Conservation (phyloP, 2,888 invertebrate genomes). For the Empis livida region DNA sequence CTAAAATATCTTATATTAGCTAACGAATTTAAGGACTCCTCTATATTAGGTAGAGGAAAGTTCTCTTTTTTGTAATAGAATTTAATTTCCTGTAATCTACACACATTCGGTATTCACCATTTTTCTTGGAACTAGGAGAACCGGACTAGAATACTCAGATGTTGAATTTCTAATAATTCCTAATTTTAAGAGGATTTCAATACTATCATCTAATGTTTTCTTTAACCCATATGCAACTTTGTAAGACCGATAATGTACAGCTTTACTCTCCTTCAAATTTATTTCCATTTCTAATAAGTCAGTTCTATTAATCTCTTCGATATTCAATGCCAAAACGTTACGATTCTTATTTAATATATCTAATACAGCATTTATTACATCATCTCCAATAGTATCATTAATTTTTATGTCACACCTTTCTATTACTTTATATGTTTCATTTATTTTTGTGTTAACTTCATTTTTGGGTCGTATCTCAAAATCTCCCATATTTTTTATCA, state of each 20-base stretch:
- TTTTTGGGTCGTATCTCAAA: background rate
- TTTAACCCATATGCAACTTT: background rate
- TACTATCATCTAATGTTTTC: background rate
- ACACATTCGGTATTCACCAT: slow-evolving; percentile 19
- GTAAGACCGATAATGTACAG: background rate
- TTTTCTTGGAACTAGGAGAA: slow-evolving; percentile 17
- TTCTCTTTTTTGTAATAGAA: slow-evolving; percentile 13
- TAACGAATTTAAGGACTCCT: slow-evolving; percentile 12
- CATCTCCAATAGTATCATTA: background rate
- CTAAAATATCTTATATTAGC: slow-evolving; percentile 3
- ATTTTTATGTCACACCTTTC: background rate
- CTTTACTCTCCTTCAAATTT: background rate
- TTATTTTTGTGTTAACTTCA: background rate
- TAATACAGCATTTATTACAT: background rate
- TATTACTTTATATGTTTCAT: background rate
- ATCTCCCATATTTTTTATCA: background rate
- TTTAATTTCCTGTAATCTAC: slow-evolving; percentile 21
- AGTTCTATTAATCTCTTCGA: background rate
- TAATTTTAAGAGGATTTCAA: slow-evolving; percentile 7
- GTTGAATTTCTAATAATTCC: slow-evolving; percentile 19
- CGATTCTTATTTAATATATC: background rate
- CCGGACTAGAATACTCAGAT: slow-evolving; percentile 20
- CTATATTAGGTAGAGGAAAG: slow-evolving; percentile 16
- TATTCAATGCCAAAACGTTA: background rate
- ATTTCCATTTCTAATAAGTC: background rate